Evolutionary conservation across 2,797 vertebrate species (phyloP), one percentile per base, ranked within the genome.

Genomic region (Neomorphus geoffroyi): DNA sequence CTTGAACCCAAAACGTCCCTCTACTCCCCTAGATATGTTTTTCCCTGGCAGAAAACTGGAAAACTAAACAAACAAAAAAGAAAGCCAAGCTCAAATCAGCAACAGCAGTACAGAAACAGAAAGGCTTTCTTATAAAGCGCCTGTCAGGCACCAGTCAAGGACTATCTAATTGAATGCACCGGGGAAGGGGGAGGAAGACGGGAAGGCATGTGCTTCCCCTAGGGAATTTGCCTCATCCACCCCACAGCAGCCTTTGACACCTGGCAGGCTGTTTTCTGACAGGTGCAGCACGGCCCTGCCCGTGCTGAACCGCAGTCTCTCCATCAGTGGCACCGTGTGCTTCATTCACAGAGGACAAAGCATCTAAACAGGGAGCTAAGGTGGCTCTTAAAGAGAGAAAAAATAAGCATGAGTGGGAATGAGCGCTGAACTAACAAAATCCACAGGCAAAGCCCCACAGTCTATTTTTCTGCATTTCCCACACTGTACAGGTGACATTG

Each of bases 261-360:
- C 5, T 2, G 50, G 10, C 61, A 67, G 72, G 26, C 18, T n/a
- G 50, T 54, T 84, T 75, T 78, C 18, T 2, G 0, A 60, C 60
- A 58, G 88, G 15, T 88, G 58, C 46, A 61, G 57, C 35, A 7
- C 14, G 28, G 61, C 28, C 37, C 43, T 66, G 35, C 70, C 61
- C 10, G 3, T 2, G 1, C 41, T 83, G 35, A 33, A 43, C 33
- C 24, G n/a, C 61, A 2, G 0, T 60, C 56, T 72, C 39, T 46
- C 41, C 46, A 5, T 22, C 75, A 30, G 60, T 1, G 1, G n/a
- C 13, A 6, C 48, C 5, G 0, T 5, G 50, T 2, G 0, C 37
- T 75, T 30, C 60, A 16, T 48, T 56, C 60, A 13, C 37, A 2
- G 2, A 46, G 46, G 46, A 7, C 3, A 13, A 39, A 89, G 56